Evolutionary conservation across 2,113 vertebrate genomes (phyloP).

Genomic region (Rhegmatorhina hoffmannsi): DNA sequence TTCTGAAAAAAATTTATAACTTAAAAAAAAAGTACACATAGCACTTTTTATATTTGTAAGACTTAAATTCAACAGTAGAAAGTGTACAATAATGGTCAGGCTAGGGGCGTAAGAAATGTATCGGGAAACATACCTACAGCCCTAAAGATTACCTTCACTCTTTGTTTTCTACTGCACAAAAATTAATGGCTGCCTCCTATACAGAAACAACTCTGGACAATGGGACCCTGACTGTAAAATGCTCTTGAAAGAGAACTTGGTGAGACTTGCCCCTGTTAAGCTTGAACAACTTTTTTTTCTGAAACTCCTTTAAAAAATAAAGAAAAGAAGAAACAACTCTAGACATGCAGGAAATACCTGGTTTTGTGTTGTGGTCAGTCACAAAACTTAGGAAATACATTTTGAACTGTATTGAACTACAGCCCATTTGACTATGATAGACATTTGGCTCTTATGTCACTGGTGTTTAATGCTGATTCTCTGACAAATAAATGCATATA

Average conservation of each 20-base stretch:
- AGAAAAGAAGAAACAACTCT: neutral
- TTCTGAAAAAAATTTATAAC: neutral
- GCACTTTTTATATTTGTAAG: neutral
- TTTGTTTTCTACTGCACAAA: neutral
- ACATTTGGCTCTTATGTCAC: neutral
- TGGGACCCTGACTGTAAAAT: neutral
- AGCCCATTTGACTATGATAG: neutral
- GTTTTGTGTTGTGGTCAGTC: neutral
- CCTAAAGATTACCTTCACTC: neutral
- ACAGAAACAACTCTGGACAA: neutral
- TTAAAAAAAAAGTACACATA: neutral
- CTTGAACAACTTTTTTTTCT: neutral
- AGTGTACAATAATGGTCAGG: neutral
- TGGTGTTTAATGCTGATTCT: neutral
- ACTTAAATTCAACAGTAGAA: neutral
- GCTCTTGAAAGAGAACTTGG: neutral
- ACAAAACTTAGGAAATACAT: neutral
- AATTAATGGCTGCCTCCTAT: neutral
- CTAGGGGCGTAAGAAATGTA: neutral
- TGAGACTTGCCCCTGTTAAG: neutral
- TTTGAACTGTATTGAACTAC: neutral
- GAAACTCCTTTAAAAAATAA: conserved; percentile 5
- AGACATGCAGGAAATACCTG: conserved; percentile 2
- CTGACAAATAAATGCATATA: neutral
- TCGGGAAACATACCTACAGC: neutral